Conservation (phyloP, 2,888 invertebrate species). For the Stenichneumon culpator region DNA sequence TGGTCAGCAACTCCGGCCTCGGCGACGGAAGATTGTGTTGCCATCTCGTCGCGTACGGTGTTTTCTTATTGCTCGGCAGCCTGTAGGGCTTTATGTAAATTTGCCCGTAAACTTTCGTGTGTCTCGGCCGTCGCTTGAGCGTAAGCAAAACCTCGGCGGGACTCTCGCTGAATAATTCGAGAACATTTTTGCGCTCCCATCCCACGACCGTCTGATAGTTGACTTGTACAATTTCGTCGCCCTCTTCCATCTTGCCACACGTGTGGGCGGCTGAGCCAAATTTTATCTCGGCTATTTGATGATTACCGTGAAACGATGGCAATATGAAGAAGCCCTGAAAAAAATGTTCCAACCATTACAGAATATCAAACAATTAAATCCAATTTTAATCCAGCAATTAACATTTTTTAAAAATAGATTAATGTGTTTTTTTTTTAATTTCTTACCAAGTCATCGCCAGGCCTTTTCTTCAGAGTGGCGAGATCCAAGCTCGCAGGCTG, state of each 20-base stretch:
- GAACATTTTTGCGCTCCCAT: constrained; percentile 93
- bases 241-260: constrained; percentile 96
- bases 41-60: constrained; percentile 88
- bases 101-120: constrained; percentile 92
- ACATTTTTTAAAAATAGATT: background rate
- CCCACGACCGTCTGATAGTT: constrained; percentile 92
- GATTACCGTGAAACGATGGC: constrained; percentile 93
- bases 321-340: constrained; percentile 94
- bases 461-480: constrained; percentile 93
- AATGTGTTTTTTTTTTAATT: constrained; percentile 9
- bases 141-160: constrained; percentile 93
- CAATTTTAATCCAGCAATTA: background rate
- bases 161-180: constrained; percentile 91
- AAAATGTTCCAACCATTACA: constrained; percentile 26
- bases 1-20: constrained; percentile 88
- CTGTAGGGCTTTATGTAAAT: constrained; percentile 91
- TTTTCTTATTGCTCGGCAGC: constrained; percentile 90
- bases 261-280: constrained; percentile 97
- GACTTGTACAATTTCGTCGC: constrained; percentile 96
- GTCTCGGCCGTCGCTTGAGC: constrained; percentile 93
- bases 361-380: background rate
- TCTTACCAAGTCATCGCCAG: constrained; percentile 91
- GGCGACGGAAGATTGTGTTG: constrained; percentile 90
- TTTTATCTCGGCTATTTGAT: constrained; percentile 95
- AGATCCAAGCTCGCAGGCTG: constrained; percentile 96